Evolutionary conservation across 2,113 vertebrate species (phyloP).

Genomic region (Macquaria ambigua): DNA sequence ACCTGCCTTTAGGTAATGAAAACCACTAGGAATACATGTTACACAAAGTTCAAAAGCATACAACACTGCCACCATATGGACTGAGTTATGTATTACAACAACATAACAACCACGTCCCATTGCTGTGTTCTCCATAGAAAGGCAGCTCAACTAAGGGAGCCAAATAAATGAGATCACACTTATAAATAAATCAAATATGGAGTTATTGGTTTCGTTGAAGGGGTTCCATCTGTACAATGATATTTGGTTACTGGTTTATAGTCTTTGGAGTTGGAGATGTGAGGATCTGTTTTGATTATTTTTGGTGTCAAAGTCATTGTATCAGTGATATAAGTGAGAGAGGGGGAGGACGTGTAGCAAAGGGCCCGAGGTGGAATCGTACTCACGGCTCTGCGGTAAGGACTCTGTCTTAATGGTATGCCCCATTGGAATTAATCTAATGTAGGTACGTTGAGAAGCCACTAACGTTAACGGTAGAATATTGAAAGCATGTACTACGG

Average conservation of each 20-base stretch:
- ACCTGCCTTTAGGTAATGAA: background rate
- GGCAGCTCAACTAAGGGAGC: background rate
- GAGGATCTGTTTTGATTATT: no score
- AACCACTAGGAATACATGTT: background rate
- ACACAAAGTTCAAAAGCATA: slow-evolving; percentile 2
- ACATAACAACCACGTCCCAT: no score
- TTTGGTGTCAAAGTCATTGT: no score
- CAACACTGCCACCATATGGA: slow-evolving; percentile 70
- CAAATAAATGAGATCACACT: background rate
- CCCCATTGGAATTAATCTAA: no score
- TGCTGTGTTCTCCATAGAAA: background rate
- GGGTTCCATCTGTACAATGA: background rate
- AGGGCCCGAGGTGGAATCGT: no score
- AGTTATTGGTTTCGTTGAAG: background rate
- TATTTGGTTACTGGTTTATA: background rate
- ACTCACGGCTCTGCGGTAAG: no score
- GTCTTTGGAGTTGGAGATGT: background rate
- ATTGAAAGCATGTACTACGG: no score
- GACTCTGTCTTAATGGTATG: no score
- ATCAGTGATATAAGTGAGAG: no score
- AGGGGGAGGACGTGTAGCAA: no score
- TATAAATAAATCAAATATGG: background rate
- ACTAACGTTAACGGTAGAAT: no score
- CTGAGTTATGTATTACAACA: slow-evolving; percentile 5
- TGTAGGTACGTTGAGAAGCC: no score